Base-by-base conservation (phyloP, 2,888 invertebrate species). In the Acleris laterana region DNA sequence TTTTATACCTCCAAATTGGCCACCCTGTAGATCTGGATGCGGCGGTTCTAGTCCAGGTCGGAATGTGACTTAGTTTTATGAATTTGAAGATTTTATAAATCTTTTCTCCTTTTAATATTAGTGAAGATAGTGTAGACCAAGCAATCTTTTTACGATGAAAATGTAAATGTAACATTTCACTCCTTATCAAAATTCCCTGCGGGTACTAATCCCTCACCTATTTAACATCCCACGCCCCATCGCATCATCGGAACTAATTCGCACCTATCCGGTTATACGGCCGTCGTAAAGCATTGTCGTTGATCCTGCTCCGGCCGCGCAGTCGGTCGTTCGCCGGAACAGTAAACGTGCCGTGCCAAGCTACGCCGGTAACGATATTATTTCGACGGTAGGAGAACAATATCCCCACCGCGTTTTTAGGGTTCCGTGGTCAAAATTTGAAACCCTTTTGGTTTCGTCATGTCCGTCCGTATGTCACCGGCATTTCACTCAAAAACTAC, bases 221-320 rank as follows among this genome's bases (percentile, higher is more conserved):
- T 22, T 11, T 20, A 42, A 6, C 49, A 55, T 13, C 38, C 13
- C 13, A 16, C n/a, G 16, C 25, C 17, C 19, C 44, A 22, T n/a
- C 46, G n/a, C 57, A 46, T 46, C 46, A 46, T 44, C 46, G 57
- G 25, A 57, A 57, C 57, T 57, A 57, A 46, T 57, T 57, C 46
- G 16, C 57, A 46, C 57, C 22, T 25, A 46, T 57, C 25, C 57
- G 4, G 56, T 22, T 22, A 46, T 25, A 46, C 57, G 17, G 17
- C 46, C 2, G 57, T 46, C 44, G 57, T 57, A 57, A 57, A 57
- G 57, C 57, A 57, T 46, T 57, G 57, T 25, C 25, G 57, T 44
- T 46, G 57, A 57, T 57, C 57, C 56, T 4, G 56, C 42, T 56
- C 22, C 56, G 25, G 57, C 46, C 57, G 57, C 28, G 7, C 57